Conservation (phyloP, 2,113 vertebrate genomes). For the Nothoprocta pentlandii region DNA sequence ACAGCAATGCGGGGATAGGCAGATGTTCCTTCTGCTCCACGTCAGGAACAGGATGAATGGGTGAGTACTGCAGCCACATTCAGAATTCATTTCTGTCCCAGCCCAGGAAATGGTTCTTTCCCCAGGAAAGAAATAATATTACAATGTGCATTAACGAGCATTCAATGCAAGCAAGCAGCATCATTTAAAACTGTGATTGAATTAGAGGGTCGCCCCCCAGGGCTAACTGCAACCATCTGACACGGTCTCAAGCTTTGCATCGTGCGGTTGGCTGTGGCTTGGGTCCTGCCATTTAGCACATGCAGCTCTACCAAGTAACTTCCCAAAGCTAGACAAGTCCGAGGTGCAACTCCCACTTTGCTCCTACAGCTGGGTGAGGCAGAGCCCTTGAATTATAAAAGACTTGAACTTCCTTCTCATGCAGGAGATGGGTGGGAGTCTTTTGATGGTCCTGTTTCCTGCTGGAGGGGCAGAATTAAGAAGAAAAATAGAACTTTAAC, state of each 20-base stretch:
- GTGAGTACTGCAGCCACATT: background rate
- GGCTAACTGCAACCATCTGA: background rate
- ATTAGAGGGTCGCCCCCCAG: background rate
- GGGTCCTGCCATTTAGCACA: background rate
- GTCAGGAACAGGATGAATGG: background rate
- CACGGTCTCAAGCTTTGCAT: background rate
- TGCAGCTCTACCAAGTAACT: background rate
- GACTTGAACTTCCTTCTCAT: constrained; percentile 33
- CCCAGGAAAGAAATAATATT: constrained; percentile 30
- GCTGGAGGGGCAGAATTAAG: constrained; percentile 53
- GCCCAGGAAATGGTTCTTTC: constrained; percentile 26
- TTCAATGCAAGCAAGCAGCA: background rate
- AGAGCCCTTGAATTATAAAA: constrained; percentile 18
- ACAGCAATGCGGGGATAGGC: background rate
- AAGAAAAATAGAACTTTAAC: constrained; percentile 69
- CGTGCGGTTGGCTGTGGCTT: accelerated
- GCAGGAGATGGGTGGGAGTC: constrained; percentile 15
- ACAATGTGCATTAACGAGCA: background rate
- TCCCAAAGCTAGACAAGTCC: background rate
- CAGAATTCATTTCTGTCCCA: background rate
- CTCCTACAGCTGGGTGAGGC: background rate
- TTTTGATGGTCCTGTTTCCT: constrained; percentile 64
- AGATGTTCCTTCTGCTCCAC: background rate
- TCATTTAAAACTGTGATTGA: background rate
- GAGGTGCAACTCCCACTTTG: background rate